Percentiles rank a stretch among this genome's conserved stretches.
Conservation (phyloP, 1,140 invertebrate species). For the Dendrolimus kikuchii region DNA sequence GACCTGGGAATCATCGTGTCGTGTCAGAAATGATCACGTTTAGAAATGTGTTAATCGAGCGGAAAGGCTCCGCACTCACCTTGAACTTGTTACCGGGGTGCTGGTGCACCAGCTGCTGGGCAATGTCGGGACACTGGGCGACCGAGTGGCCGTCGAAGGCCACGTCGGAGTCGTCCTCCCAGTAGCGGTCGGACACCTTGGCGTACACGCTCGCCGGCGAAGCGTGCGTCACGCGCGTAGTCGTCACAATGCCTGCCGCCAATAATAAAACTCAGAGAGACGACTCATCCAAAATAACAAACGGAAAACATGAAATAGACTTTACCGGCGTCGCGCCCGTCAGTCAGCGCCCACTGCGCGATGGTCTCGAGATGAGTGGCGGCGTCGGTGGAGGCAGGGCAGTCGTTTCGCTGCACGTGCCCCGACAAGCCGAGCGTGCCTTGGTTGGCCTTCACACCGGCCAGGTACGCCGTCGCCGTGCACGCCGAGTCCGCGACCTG, state of each 20-base stretch:
- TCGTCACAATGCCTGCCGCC: slow-evolving; percentile 75
- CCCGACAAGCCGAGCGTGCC: no score
- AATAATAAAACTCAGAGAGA: neutral
- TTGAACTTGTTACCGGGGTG: slow-evolving; percentile 56
- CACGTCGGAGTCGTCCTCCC: slow-evolving; percentile 19
- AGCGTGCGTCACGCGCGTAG: slow-evolving; percentile 47
- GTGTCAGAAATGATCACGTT: no score
- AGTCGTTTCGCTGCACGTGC: slow-evolving; percentile 4
- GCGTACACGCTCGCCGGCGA: slow-evolving; percentile 22
- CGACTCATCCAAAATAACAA: no score
- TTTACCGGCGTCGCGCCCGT: slow-evolving; percentile 80
- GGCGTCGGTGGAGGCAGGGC: slow-evolving; percentile 45
- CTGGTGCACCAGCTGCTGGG: slow-evolving; percentile 72
- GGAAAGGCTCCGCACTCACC: slow-evolving; percentile 73
- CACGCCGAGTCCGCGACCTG: slow-evolving; percentile 85
- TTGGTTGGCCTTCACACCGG: slow-evolving; percentile 76
- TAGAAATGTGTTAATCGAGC: neutral
- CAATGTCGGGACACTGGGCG: slow-evolving; percentile 78
- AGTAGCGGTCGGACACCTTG: slow-evolving; percentile 12
- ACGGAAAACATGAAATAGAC: neutral
- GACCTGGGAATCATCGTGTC: slow-evolving; percentile 53
- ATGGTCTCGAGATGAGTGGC: neutral
- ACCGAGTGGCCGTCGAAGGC: slow-evolving; percentile 9
- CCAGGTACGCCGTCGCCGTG: slow-evolving; percentile 82
- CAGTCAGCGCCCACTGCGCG: slow-evolving; percentile 39